Conservation (phyloP, 2,888 invertebrate genomes). For the Rugalucina vietnamica region DNA sequence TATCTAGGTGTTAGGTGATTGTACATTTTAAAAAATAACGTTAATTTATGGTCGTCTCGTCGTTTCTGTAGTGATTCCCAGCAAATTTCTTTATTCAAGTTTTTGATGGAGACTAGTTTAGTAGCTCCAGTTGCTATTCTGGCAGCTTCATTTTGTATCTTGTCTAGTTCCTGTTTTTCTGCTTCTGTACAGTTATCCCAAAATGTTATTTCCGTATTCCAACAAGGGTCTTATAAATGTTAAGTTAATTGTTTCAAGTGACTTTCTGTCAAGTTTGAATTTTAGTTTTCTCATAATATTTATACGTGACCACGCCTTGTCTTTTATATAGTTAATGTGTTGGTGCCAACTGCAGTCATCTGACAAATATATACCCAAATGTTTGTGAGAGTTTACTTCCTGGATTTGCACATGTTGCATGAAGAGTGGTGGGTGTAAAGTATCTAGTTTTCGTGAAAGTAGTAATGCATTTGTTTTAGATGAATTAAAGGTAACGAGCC, state of each 20-base stretch:
- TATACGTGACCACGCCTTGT: neutral
- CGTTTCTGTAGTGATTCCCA: neutral
- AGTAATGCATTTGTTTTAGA: neutral
- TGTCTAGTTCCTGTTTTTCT: neutral
- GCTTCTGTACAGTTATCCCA: neutral
- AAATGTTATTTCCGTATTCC: neutral
- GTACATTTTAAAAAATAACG: neutral
- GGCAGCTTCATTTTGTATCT: constrained; percentile 13
- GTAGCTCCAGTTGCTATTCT: constrained; percentile 1
- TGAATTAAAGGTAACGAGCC: constrained; percentile 3
- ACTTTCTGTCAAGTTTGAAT: neutral
- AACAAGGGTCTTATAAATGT: neutral
- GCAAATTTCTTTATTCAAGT: neutral
- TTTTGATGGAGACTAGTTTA: constrained; percentile 1
- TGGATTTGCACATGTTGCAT: neutral
- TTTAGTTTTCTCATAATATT: neutral
- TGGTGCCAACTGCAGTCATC: neutral
- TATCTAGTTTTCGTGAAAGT: neutral
- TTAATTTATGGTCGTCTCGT: neutral
- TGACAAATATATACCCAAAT: neutral
- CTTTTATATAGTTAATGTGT: neutral
- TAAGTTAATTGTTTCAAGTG: neutral
- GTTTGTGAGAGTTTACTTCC: neutral
- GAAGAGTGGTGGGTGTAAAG: neutral
- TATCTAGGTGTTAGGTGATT: neutral